phyloP scores from a whole-genome alignment of 2,113 vertebrate species.

The Panurus biarmicus region DNA sequence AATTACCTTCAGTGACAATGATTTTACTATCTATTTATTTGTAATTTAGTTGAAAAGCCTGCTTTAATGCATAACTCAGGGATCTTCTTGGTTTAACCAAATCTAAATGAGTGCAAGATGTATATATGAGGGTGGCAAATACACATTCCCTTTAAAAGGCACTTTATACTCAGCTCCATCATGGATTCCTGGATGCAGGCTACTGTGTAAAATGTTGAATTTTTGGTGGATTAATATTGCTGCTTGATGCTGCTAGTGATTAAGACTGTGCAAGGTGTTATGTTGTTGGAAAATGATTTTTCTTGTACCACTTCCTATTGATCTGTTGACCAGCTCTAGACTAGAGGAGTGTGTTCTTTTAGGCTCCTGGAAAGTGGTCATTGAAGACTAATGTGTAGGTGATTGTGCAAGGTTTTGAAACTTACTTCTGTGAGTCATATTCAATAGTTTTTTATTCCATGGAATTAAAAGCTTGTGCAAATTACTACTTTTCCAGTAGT shows the following conservation, averaged over 20 bases:
- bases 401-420: not conserved
- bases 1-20: slow-evolving; percentile 2
- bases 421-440: not conserved
- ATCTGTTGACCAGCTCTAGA: not conserved
- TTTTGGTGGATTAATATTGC: not conserved
- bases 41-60: slow-evolving; percentile 32
- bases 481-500: not conserved
- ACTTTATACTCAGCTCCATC: not conserved
- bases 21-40: slow-evolving; percentile 41
- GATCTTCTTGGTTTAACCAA: slow-evolving; percentile 11
- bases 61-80: slow-evolving; percentile 26
- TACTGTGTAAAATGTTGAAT: not conserved
- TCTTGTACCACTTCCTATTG: not conserved
- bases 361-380: not conserved
- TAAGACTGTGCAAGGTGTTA: not conserved
- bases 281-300: not conserved
- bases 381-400: not conserved
- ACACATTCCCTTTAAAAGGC: not conserved
- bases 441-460: not conserved
- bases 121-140: not conserved
- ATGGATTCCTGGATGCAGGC: slow-evolving; percentile 26
- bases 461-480: not conserved
- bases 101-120: not conserved
- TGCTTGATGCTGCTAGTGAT: slow-evolving; percentile 18
- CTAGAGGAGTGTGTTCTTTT: not conserved